Base-by-base conservation (phyloP, 2,113 vertebrate species). In the Macquaria australasica region DNA sequence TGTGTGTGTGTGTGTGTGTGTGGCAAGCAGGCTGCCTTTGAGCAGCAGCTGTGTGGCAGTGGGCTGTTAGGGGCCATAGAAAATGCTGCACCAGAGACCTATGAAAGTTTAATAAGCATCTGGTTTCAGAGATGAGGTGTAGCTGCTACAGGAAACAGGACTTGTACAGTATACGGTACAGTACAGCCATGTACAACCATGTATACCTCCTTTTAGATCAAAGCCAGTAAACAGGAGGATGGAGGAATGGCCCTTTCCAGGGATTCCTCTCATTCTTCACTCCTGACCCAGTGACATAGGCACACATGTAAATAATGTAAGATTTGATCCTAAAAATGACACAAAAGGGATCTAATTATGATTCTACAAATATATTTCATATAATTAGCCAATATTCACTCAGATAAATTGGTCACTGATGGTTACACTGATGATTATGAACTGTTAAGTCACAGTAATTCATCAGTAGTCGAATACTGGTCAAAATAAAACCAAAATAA, bases 81-180 rank as follows among this genome's bases (percentile, higher is more conserved):
- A 68, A 67, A 21, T 11, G 23, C 14, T 34, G 21, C 43, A 70
- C 48, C 45, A 21, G 21, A 66, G 81, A 73, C 74, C 75, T 58
- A 79, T 88, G 67, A 79, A 89, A 83, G 43, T 81, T 91, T 91
- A 88, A 92, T 89, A 69, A 72, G 78, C 14, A 71, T 45, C 71
- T 79, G 0, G 3, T 77, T 77, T 83, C 68, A 66, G 59, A 67
- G 70, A 84, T 2, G 67, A 70, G 23, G 9, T 11, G 21, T 2
- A 20, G 39, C 50, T 34, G 55, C 72, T 37, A 8, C 11, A 9
- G 28, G 25, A 58, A 15, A 34, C 15, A 23, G 31, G 20, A 45
- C 45, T 28, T 31, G 59, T 34, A 34, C 34, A 34, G 34, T 34
- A 34, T 34, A 34, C 34, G 4, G 34, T 34, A 34, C 34, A 34